phyloP scores from a whole-genome alignment of 1,140 invertebrate species.

The Hestina assimilis region DNA sequence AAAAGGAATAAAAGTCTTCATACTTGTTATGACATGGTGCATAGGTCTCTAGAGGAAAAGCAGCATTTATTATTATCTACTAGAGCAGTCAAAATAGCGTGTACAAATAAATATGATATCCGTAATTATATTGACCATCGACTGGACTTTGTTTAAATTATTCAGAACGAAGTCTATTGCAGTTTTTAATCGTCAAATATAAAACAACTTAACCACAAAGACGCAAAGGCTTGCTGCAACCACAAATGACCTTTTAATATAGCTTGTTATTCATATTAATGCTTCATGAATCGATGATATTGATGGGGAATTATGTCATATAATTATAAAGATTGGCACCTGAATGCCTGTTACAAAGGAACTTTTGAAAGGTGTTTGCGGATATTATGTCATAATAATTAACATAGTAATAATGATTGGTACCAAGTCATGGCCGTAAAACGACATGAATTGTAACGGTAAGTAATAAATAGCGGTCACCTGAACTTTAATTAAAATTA shows the following conservation, averaged over 20 bases:
- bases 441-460: background rate
- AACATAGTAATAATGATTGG: conserved; percentile 5
- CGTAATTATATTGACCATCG: conserved; percentile 14
- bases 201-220: conserved; percentile 51
- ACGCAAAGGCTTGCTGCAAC: conserved; percentile 58
- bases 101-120: background rate
- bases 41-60: background rate
- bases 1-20: conserved; percentile 3
- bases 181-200: conserved; percentile 35
- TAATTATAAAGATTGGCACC: conserved; percentile 10
- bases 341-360: background rate
- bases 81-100: conserved; percentile 7
- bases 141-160: conserved; percentile 21
- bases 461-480: too few relatives aligned
- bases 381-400: background rate
- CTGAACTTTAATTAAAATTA: too few relatives aligned
- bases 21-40: background rate
- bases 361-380: conserved; percentile 7
- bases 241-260: conserved; percentile 65
- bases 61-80: background rate
- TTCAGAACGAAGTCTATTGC: conserved; percentile 21
- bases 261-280: conserved; percentile 51
- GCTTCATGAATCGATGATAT: conserved; percentile 8
- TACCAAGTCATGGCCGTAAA: background rate
- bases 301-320: conserved; percentile 6